Evolutionary conservation across 2,797 vertebrate genomes (phyloP), one percentile per base, ranked within the genome.

Genomic region (Chaetodon trifasciatus): DNA sequence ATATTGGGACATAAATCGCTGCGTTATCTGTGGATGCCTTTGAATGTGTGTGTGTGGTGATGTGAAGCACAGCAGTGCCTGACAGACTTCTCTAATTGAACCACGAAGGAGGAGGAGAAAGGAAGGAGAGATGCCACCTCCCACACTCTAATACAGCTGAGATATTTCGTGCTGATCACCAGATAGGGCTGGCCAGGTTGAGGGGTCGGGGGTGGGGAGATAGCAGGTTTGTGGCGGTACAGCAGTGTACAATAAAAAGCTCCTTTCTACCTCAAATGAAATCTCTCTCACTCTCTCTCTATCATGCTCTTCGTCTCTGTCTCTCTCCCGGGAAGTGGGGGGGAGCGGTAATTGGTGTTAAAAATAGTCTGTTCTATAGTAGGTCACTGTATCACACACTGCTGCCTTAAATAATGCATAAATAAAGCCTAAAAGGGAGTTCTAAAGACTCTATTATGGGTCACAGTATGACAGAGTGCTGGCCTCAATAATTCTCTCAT

Each of bases 341-440:
- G 35, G 71, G 24, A 11, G 71, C 11, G 17, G 68, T 81, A 83
- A 86, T 86, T 82, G 73, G 24, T 46, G 76, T 81, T 92, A 85
- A 88, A 89, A 90, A 89, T 90, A 89, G 73, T 72, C 39, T 9
- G 3, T 39, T 69, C 57, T 57, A 61, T 81, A 77, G 80, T 89
- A 84, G 88, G 90, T 91, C 86, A 92, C 84, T 74, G 84, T 90
- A 85, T 88, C 88, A 85, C 86, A 85, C 73, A 17, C 53, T 69
- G 76, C 56, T 2, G 70, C 52, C 64, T 80, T 86, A 77, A 88
- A 92, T 90, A 84, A 89, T 86, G 60, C 80, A 85, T 70, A 74
- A 85, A 86, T 76, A 82, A 75, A 87, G 39, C 68, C 65, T 58
- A 39, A 73, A 89, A 73, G 39, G 37, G 28, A 70, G 15, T 53